Percentiles rank a stretch among this genome's conserved stretches.
Evolutionary conservation across 2,888 invertebrate species (phyloP).

Genomic region (Drepanosiphum platanoidis): DNA sequence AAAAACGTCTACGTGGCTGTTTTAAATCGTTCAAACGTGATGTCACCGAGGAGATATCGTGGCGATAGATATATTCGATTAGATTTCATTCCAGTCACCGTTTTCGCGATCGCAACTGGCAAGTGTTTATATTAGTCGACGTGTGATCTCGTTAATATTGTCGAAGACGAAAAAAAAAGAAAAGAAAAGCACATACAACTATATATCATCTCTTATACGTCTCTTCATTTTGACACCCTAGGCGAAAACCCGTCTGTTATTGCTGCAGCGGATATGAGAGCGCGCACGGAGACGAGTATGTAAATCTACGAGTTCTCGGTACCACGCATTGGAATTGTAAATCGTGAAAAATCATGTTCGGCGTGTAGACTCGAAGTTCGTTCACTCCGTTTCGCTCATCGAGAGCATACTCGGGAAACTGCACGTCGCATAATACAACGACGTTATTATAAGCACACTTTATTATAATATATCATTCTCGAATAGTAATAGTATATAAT

Average conservation of each 20-base stretch:
- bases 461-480: neutral
- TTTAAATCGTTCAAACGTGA: too few species aligned
- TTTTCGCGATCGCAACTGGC: neutral
- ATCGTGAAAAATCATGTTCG: constrained; percentile 15
- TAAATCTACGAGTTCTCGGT: constrained; percentile 5
- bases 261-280: too few species aligned
- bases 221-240: constrained; percentile 32
- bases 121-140: neutral
- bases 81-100: neutral
- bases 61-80: too few species aligned
- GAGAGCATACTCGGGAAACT: neutral
- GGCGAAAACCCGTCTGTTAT: constrained; percentile 15
- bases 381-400: constrained; percentile 13
- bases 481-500: neutral
- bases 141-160: neutral
- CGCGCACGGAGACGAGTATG: constrained; percentile 27
- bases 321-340: constrained; percentile 11
- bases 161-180: constrained; percentile 15
- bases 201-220: too few species aligned
- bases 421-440: neutral
- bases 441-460: neutral
- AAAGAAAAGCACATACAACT: too few species aligned
- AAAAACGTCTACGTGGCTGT: too few species aligned
- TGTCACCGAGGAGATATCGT: too few species aligned
- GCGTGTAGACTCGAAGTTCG: neutral